phyloP scores from a whole-genome alignment of 2,888 invertebrate genomes.

The Plebejus melissa region DNA sequence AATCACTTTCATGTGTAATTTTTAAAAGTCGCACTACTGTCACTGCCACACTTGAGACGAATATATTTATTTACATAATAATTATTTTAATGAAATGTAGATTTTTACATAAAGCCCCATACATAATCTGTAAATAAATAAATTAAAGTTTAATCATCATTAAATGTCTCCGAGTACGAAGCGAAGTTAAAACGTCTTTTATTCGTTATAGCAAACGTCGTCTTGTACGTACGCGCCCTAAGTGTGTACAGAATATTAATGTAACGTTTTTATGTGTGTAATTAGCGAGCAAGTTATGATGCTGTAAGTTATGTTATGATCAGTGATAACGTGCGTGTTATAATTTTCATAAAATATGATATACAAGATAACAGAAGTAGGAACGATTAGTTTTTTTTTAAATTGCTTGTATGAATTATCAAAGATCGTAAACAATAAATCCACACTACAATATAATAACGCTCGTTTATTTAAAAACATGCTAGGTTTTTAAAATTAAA shows the following conservation, averaged over 20 bases:
- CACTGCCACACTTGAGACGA: too few species aligned
- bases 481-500: background rate
- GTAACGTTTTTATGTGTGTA: conserved; percentile 13
- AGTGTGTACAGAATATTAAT: conserved; percentile 16
- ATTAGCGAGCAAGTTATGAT: conserved; percentile 4
- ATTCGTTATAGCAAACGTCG: background rate
- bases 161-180: too few species aligned
- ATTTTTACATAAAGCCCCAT: too few species aligned
- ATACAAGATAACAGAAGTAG: background rate
- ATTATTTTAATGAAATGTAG: too few species aligned
- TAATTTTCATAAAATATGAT: conserved; percentile 10
- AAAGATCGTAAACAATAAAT: too few species aligned
- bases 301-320: conserved; percentile 5
- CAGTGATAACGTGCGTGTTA: conserved; percentile 9
- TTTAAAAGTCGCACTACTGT: too few species aligned
- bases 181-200: too few species aligned
- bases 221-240: background rate
- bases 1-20: background rate
- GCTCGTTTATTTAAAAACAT: background rate
- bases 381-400: background rate
- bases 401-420: background rate
- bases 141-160: too few species aligned
- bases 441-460: background rate
- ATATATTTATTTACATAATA: too few species aligned
- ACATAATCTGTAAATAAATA: too few species aligned